A percentile compares a stretch with the other conserved stretches of the same genome.
phyloP scores from a whole-genome alignment of 2,797 vertebrate species.

The Mus minutoides region DNA sequence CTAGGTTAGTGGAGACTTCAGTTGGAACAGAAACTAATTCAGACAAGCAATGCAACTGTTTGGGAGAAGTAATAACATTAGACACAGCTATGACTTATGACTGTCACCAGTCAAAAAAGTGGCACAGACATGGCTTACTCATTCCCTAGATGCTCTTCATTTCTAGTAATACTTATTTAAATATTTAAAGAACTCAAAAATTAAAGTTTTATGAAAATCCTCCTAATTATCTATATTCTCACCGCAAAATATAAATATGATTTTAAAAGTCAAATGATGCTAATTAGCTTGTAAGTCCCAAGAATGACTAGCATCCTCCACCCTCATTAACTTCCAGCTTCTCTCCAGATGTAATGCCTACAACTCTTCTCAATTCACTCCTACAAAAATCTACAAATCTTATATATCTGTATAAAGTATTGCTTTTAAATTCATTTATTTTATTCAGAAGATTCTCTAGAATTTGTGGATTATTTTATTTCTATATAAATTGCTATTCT shows the following conservation, averaged over 20 bases:
- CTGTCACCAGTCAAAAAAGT: neutral
- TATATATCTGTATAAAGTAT: neutral
- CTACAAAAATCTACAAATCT: neutral
- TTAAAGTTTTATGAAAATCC: neutral
- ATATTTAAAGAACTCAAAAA: neutral
- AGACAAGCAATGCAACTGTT: neutral
- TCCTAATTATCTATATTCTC: conserved; percentile 31
- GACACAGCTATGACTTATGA: neutral
- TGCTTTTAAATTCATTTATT: neutral
- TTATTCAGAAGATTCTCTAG: neutral
- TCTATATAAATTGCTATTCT: neutral
- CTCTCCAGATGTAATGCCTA: neutral
- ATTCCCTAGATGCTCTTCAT: neutral
- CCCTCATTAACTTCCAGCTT: neutral
- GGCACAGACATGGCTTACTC: neutral
- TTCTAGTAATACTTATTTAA: neutral
- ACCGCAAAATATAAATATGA: neutral
- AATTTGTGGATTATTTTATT: neutral
- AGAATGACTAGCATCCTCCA: neutral
- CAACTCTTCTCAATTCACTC: neutral
- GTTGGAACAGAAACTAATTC: neutral
- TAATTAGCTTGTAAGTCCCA: neutral
- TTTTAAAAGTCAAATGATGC: conserved; percentile 25
- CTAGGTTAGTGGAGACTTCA: neutral
- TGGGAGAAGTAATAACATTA: neutral